Conservation (phyloP, 2,888 invertebrate genomes). For the Scaeva pyrastri region DNA sequence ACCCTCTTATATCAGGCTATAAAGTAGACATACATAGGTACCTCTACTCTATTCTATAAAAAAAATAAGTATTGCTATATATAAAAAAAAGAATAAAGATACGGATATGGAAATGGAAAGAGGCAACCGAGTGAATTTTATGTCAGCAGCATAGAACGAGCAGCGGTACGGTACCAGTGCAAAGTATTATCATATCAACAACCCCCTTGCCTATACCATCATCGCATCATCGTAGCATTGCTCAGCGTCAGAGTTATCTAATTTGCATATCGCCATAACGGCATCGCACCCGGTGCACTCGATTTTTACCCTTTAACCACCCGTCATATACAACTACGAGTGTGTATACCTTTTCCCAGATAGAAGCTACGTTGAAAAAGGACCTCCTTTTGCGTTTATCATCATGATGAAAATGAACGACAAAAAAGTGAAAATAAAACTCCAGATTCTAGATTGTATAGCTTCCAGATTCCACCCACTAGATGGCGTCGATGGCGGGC, state of each 20-base stretch:
- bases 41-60: neutral
- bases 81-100: neutral
- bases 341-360: no score
- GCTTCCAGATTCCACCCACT: conserved; percentile 32
- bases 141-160: conserved; percentile 16
- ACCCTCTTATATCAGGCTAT: conserved; percentile 38
- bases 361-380: neutral
- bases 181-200: conserved; percentile 58
- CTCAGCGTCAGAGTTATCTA: conserved; percentile 64
- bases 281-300: conserved; percentile 60
- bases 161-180: neutral
- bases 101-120: no score
- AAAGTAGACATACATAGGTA: neutral
- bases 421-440: neutral
- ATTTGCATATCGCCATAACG: conserved; percentile 70
- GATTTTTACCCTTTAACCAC: conserved; percentile 39
- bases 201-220: conserved; percentile 49
- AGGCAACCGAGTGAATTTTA: neutral
- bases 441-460: conserved; percentile 12
- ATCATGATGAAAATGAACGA: neutral
- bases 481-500: conserved; percentile 70
- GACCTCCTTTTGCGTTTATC: neutral
- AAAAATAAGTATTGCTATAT: neutral
- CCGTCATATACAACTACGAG: neutral
- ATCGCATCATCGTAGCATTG: neutral